A percentile compares a stretch with the other conserved stretches of the same genome.
These are phyloP conservation scores for Spilosoma lubricipeda DNA, from an alignment of 2,888 invertebrate genomes.

Conservation along the genomic window DNA sequence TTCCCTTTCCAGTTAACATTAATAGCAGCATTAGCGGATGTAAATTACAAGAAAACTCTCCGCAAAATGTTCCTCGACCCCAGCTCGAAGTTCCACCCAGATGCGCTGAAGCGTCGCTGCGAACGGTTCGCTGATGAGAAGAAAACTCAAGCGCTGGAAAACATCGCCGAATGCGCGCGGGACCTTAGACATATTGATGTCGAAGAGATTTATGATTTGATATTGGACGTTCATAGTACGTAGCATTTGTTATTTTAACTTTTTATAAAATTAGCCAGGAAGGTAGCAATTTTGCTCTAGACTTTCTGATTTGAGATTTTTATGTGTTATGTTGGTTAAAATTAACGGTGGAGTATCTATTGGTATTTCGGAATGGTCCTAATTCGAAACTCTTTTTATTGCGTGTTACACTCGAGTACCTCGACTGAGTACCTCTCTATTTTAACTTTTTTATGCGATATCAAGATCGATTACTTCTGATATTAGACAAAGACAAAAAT, in stretches of 20 bases:
- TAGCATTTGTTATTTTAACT: background rate
- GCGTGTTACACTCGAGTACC: too few relatives aligned
- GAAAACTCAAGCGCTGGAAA: conserved; percentile 67
- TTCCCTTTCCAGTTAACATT: conserved; percentile 69
- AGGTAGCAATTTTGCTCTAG: too few relatives aligned
- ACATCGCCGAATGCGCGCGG: conserved; percentile 68
- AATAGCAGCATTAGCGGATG: conserved; percentile 84
- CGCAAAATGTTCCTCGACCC: conserved; percentile 84
- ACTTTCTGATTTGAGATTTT: too few relatives aligned
- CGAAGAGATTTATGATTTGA: conserved; percentile 75
- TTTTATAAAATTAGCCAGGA: background rate
- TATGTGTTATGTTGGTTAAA: too few relatives aligned
- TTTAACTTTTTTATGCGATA: too few relatives aligned
- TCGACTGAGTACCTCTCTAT: too few relatives aligned
- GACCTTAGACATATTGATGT: conserved; percentile 72
- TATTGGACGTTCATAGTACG: conserved; percentile 84
- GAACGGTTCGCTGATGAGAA: conserved; percentile 78
- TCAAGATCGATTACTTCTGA: too few relatives aligned
- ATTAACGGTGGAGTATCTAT: too few relatives aligned
- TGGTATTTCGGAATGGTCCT: too few relatives aligned
- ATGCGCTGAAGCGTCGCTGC: conserved; percentile 82
- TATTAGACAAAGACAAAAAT: too few relatives aligned
- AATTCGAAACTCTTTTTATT: too few relatives aligned
- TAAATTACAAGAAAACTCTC: conserved; percentile 81
- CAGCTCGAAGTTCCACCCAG: conserved; percentile 81